Conservation (phyloP, 2,113 vertebrate genomes). For the Octodon degus region DNA sequence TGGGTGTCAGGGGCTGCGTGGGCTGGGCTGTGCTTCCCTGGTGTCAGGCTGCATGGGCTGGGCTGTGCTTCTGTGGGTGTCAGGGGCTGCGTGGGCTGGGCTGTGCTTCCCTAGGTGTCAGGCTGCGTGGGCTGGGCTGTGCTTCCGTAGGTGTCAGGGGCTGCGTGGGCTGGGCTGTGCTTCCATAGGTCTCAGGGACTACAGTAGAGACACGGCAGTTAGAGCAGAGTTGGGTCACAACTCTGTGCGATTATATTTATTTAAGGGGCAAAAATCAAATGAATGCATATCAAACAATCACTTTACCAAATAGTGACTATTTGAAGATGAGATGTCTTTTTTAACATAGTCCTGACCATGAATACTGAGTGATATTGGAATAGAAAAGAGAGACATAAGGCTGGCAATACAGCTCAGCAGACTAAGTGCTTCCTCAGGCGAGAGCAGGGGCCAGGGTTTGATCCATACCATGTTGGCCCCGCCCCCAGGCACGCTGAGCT, state of each 20-base stretch:
- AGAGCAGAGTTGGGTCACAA: not conserved
- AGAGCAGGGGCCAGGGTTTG: too few relatives aligned
- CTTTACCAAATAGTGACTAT: not conserved
- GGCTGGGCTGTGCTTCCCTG: not conserved
- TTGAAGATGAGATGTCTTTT: not conserved
- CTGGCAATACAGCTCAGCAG: too few relatives aligned
- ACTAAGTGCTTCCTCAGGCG: too few relatives aligned
- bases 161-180: not conserved
- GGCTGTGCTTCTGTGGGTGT: not conserved
- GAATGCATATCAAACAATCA: not conserved
- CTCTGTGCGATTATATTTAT: not conserved
- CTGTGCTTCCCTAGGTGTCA: not conserved
- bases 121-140: fast-evolving
- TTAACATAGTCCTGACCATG: not conserved
- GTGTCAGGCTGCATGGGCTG: not conserved
- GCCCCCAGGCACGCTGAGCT: too few relatives aligned
- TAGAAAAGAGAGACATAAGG: not conserved
- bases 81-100: fast-evolving
- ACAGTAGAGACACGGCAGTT: not conserved
- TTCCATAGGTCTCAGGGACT: not conserved
- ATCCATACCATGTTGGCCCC: too few relatives aligned
- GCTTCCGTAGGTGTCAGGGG: not conserved
- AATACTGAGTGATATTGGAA: not conserved
- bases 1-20: too few relatives aligned
- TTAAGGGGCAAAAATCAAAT: not conserved